Conservation (phyloP, 1,140 invertebrate species). For the Neodiprion lecontei region DNA sequence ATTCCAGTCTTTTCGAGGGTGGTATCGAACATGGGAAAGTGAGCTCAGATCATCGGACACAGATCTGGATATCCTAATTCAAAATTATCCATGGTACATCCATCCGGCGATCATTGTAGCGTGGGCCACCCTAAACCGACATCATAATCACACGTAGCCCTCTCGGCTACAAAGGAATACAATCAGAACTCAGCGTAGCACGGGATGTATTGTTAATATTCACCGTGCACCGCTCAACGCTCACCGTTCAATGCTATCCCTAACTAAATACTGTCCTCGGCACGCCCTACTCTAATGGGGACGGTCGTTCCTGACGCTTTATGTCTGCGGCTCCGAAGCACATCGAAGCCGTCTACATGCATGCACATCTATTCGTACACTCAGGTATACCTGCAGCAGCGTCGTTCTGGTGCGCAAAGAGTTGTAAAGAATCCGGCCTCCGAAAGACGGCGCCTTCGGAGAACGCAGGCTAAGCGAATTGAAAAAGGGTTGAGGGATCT, state of each 20-base stretch:
- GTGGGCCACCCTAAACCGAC: slow-evolving; percentile 34
- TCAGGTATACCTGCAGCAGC: no score
- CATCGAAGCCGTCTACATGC: not conserved
- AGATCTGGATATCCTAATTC: slow-evolving; percentile 48
- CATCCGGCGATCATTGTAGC: slow-evolving; percentile 24
- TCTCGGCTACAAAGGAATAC: slow-evolving; percentile 32
- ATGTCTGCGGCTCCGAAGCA: not conserved
- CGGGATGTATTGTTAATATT: slow-evolving; percentile 38
- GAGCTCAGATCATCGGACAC: slow-evolving; percentile 34
- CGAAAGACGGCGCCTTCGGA: slow-evolving; percentile 9
- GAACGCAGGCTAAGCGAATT: slow-evolving; percentile 27
- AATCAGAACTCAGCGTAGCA: slow-evolving; percentile 40
- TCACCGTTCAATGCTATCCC: slow-evolving; percentile 35
- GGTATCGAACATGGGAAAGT: not conserved
- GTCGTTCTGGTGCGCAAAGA: no score
- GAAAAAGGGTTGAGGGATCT: slow-evolving; percentile 45
- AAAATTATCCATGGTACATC: slow-evolving; percentile 40
- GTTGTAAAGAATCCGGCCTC: slow-evolving; percentile 11
- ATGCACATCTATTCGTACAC: no score
- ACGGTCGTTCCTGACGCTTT: not conserved
- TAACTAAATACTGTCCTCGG: slow-evolving; percentile 41
- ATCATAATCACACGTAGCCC: slow-evolving; percentile 39
- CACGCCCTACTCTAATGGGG: slow-evolving; percentile 24
- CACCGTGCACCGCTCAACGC: not conserved
- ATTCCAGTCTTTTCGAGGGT: no score